Base-by-base conservation (phyloP, 2,797 vertebrate species). In the Tauraco hartlaubi region DNA sequence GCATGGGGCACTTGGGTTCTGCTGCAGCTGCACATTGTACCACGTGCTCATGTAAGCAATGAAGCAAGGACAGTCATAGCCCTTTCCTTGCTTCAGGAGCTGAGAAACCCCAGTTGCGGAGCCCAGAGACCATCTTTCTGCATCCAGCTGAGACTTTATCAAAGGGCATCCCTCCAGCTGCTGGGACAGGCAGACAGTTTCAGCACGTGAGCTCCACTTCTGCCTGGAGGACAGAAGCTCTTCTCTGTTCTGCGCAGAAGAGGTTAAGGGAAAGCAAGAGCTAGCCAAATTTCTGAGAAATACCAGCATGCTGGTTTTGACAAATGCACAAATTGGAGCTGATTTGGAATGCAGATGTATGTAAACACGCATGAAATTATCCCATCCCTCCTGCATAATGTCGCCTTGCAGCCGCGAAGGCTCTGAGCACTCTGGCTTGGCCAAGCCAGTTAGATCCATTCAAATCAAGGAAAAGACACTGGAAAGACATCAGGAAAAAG, bases 341-440 rank as follows among this genome's bases (percentile, higher is more conserved):
- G 6, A 86, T 94, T 82, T 81, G 85, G 88, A 92, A 97, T 97
- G 96, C 92, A 97, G 94, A 97, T 96, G 54, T 96, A 96, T 94
- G 96, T 97, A 97, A 96, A 96, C 96, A 95, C 1, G 64, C 88
- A 78, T 90, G 73, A 92, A 97, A 97, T 97, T 95, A 97, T 95
- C 93, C 66, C 12, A 41, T 72, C 77, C 85, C 69, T 96, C 72
- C 78, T 92, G 95, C 88, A 97, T 95, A 97, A 96, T 94, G 80
- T 59, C 0, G 0, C 93, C 90, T 95, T 0, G 0, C 77, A 96
- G 72, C 79, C 52, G 0, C 93, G 92, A 82, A 93, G 23, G 26
- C 74, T 96, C 86, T 15, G 88, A 91, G 85, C 3, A 0, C 74
- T 90, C 84, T 41, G 64, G 69, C 0, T 4, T 81, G 71, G 78